Percentiles rank a stretch among this genome's conserved stretches.
phyloP scores from a whole-genome alignment of 2,113 vertebrate genomes.

The Pycnonotus jocosus region DNA sequence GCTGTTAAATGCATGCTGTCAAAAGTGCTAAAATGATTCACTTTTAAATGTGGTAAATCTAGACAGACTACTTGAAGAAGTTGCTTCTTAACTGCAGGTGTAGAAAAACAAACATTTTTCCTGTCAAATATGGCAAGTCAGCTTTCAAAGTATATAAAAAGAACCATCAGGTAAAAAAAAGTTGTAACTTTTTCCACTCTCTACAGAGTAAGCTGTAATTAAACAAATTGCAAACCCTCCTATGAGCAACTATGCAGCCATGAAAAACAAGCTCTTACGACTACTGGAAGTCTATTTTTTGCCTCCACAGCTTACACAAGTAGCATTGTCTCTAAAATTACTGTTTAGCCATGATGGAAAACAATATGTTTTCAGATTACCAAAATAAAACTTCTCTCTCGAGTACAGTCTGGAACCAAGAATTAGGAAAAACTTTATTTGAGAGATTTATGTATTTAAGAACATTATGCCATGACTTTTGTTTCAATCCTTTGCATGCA shows the following conservation, averaged over 20 bases:
- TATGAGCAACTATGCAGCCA: background rate
- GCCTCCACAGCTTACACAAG: background rate
- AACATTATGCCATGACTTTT: background rate
- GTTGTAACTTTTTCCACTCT: background rate
- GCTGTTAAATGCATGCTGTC: background rate
- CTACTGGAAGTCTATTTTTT: conserved; percentile 26
- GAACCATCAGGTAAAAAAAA: background rate
- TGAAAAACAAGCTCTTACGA: background rate
- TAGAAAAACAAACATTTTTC: background rate
- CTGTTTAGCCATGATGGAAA: background rate
- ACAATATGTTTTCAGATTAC: background rate
- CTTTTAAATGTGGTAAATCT: background rate
- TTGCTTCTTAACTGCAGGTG: background rate
- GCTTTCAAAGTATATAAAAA: background rate
- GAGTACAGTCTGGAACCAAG: background rate
- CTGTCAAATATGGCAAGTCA: background rate
- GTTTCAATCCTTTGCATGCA: background rate
- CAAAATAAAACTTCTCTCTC: background rate
- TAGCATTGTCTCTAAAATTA: background rate
- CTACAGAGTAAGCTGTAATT: background rate
- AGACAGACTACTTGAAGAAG: background rate
- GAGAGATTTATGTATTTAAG: background rate
- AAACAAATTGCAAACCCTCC: background rate
- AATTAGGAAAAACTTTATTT: background rate
- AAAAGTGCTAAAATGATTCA: background rate